phyloP scores from a whole-genome alignment of 1,140 invertebrate genomes.

The Pseudomyrmex concolor region DNA sequence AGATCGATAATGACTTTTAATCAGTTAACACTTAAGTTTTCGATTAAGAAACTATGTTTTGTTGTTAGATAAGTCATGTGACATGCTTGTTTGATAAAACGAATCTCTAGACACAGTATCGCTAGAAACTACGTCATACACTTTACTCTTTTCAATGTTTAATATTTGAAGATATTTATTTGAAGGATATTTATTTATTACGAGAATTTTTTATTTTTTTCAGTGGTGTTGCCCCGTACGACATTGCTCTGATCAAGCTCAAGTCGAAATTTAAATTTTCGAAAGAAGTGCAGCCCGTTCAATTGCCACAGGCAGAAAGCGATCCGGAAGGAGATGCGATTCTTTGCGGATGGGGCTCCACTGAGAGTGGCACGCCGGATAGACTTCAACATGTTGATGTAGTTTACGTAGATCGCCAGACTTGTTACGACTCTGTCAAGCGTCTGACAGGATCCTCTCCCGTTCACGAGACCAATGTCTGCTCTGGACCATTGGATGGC shows the following conservation, averaged over 20 bases:
- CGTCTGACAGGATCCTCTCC: conserved; percentile 64
- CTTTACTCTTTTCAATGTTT: too few species aligned
- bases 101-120: too few species aligned
- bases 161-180: too few species aligned
- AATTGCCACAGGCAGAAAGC: conserved; percentile 80
- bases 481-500: conserved; percentile 86
- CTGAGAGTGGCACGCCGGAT: conserved; percentile 53
- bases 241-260: conserved; percentile 88
- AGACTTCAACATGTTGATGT: conserved; percentile 70
- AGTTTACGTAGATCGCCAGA: conserved; percentile 58
- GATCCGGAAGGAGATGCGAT: conserved; percentile 75
- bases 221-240: conserved; percentile 85
- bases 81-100: too few species aligned
- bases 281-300: conserved; percentile 84
- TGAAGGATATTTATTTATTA: neutral
- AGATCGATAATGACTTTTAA: too few species aligned
- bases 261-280: conserved; percentile 80
- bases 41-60: too few species aligned
- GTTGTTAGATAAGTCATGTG: too few species aligned
- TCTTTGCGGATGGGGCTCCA: conserved; percentile 85
- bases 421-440: conserved; percentile 69
- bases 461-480: conserved; percentile 84
- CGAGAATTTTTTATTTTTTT: conserved; percentile 5
- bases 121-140: too few species aligned
- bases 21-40: too few species aligned